Evolutionary conservation across 2,797 vertebrate genomes (phyloP).

Genomic region (Thamnophis elegans): DNA sequence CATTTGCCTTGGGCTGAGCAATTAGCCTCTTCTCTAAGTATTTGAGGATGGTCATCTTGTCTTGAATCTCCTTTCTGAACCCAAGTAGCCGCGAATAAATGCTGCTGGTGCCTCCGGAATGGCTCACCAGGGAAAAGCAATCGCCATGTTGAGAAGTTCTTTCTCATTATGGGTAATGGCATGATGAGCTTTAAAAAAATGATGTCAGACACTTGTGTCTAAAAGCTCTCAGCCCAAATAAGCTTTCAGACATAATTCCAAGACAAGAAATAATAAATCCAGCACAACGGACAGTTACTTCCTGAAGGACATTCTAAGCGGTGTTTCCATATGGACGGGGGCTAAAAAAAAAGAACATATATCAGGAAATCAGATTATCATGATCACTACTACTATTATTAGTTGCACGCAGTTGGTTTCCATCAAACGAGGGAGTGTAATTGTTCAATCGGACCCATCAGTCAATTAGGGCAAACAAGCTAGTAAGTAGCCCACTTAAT

Average conservation of each 20-base stretch:
- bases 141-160: conserved; percentile 73
- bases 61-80: conserved; percentile 33
- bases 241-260: conserved; percentile 73
- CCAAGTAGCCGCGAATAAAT: conserved; percentile 65
- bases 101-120: conserved; percentile 52
- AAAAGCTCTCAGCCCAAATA: conserved; percentile 70
- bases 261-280: conserved; percentile 74
- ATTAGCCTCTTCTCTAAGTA: not conserved
- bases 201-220: conserved; percentile 70
- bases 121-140: conserved; percentile 66
- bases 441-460: not conserved
- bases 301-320: conserved; percentile 67
- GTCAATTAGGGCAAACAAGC: not conserved
- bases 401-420: conserved; percentile 3
- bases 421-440: not conserved
- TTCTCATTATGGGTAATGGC: conserved; percentile 75
- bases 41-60: not conserved
- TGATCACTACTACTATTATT: not conserved
- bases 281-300: conserved; percentile 69
- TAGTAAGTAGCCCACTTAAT: not conserved
- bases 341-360: conserved; percentile 19
- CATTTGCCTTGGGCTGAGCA: not conserved
- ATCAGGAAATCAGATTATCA: conserved; percentile 5
- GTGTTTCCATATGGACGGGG: conserved; percentile 52
- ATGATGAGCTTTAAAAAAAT: conserved; percentile 74